Evolutionary conservation across 2,888 invertebrate genomes (phyloP), one percentile per base, ranked within the genome.

Genomic region (Drosophila putrida): DNA sequence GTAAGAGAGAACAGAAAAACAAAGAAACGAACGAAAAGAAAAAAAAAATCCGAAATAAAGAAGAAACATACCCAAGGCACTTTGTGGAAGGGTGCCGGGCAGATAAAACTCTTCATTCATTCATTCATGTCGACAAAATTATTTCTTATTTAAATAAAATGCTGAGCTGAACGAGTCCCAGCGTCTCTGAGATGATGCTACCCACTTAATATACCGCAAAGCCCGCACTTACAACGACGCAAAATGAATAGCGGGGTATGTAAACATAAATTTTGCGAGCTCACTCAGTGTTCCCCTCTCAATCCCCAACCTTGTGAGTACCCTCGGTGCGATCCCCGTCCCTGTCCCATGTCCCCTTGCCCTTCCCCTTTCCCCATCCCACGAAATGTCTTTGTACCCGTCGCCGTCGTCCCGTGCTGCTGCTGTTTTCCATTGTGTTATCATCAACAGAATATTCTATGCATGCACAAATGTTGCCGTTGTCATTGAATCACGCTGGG

Each of bases 131-230:
- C 89, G 84, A 85, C 84, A 83, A 90, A 90, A 90, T 86, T 88
- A 86, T 86, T 86, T 90, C 87, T 90, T 88, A 86, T 90, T 90
- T 86, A 86, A 86, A 86, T 86, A 90, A 90, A 90, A 89, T 85
- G 81, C 80, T 76, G 74, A 71, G 71, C 70, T 44, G 64, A 57
- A 58, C 43, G 60, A 60, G 54, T 54, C 44, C 28, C 50, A 46
- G 11, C 41, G 53, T 78, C 78, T 83, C 68, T 47, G 63, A 69
- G 71, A 75, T 78, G 88, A 78, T 80, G 85, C 88, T 87, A 80
- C 82, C 83, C 82, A 82, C 82, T 82, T 82, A 82, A 82, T 85
- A 84, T 79, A 89, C 90, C 90, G 80, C 90, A 84, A 88, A 89
- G 71, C 84, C 88, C 86, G 82, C 88, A 84, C 86, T 84, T 84